Evolutionary conservation across 2,113 vertebrate genomes (phyloP).

Genomic region (Coreoperca whiteheadi): DNA sequence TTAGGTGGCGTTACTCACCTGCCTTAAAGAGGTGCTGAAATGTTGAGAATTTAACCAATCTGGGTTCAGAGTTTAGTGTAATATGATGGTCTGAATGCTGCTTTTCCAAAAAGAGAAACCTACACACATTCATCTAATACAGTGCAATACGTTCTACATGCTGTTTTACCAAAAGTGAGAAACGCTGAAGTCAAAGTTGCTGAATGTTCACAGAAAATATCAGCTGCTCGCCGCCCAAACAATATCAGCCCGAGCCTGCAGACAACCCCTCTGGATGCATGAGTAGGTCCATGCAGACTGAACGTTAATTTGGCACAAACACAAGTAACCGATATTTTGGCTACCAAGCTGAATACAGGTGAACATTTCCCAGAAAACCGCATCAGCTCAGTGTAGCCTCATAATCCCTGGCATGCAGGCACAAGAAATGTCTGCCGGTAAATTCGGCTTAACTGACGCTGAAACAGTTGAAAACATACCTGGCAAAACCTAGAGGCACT

Average conservation of each 20-base stretch:
- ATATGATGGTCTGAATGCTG: neutral
- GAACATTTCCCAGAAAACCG: neutral
- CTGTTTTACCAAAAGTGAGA: neutral
- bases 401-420: neutral
- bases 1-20: neutral
- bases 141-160: neutral
- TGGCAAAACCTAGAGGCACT: constrained; percentile 71
- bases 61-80: neutral
- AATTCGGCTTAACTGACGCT: fast-evolving
- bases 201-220: neutral
- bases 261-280: neutral
- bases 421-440: neutral
- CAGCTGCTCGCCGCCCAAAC: neutral
- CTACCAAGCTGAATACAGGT: neutral
- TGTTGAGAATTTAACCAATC: neutral
- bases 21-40: neutral
- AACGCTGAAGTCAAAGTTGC: neutral
- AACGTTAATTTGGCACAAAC: neutral
- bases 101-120: neutral
- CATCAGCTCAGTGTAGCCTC: neutral
- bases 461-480: constrained; percentile 60
- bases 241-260: neutral
- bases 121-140: neutral
- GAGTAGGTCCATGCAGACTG: neutral
- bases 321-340: neutral